Evolutionary conservation across 2,888 invertebrate genomes (phyloP), one percentile per base, ranked within the genome.

Genomic region (Omphaloscelis lunosa): DNA sequence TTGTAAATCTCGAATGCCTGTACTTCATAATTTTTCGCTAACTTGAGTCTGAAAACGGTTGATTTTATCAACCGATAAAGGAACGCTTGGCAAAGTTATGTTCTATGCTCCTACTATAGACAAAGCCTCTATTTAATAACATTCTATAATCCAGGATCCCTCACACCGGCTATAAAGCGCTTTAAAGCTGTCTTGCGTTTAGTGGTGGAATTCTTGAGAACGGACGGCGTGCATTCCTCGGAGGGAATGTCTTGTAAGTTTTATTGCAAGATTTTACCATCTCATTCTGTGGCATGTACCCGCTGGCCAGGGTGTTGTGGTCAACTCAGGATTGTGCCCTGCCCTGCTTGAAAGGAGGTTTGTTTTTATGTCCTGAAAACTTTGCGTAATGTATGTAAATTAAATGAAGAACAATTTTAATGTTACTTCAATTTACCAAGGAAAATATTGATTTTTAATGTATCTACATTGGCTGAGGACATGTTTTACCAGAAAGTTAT

Each of bases 231-330:
- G 90, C 93, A 93, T 95, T 92, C 93, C 93, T 82, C 70, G 81
- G 74, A 84, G 82, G 89, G 93, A 93, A 93, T 93, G 91, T 93
- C 91, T 92, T 91, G 90, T 89, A 91, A 93, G 93, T 94, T 94
- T 94, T 93, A 94, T 93, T 93, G 92, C 92, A 90, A 92, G 92
- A 92, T 94, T 95, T 94, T 94, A 94, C 92, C 90, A 91, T 89
- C 90, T 82, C 75, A 84, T 86, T 86, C 86, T 83, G 88, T 72
- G 89, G 89, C 39, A 69, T 67, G 66, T 75, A 75, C 79, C 71
- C 70, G 27, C 63, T 69, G 68, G n/a, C 58, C 73, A 67, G 78
- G 81, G 75, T 62, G 79, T 84, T 90, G 90, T 77, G 88, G 90
- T 88, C n/a, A 84, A 66, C 82, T 82, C 77, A 78, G 79, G 80